Percentiles rank a stretch among this genome's conserved stretches.
phyloP scores from a whole-genome alignment of 92 coral and sea anemone species.

The Zoanthus sansibaricus region DNA sequence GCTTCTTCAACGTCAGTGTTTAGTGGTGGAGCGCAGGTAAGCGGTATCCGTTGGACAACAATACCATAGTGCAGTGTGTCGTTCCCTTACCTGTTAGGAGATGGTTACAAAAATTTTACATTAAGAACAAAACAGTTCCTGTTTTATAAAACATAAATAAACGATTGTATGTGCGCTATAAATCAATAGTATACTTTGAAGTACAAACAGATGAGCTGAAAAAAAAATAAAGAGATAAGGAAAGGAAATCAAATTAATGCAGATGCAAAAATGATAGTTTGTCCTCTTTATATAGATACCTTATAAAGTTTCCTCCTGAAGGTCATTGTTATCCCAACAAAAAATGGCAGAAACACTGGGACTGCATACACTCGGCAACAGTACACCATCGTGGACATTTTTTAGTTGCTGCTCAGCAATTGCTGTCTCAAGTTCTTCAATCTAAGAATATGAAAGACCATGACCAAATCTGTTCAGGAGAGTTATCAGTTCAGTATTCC shows the following conservation, averaged over 20 bases:
- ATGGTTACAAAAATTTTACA: not conserved
- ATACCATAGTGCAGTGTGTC: too few species aligned
- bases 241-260: too few species aligned
- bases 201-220: slow-evolving; percentile 45
- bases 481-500: slow-evolving; percentile 57
- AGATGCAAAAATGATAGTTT: not conserved
- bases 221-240: not conserved
- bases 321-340: slow-evolving; percentile 80
- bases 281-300: slow-evolving; percentile 48
- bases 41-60: too few species aligned
- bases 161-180: slow-evolving; percentile 30
- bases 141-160: slow-evolving; percentile 25
- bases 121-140: too few species aligned
- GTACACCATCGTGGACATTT: slow-evolving; percentile 55
- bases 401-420: slow-evolving; percentile 61
- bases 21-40: too few species aligned
- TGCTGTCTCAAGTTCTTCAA: slow-evolving; percentile 77
- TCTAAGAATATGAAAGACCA: slow-evolving; percentile 64
- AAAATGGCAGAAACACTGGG: slow-evolving; percentile 60
- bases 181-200: slow-evolving; percentile 34
- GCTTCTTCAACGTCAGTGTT: too few species aligned
- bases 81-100: slow-evolving; percentile 70
- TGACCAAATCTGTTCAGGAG: slow-evolving; percentile 70
- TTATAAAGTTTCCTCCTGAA: slow-evolving; percentile 73
- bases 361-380: slow-evolving; percentile 61